Evolutionary conservation across 2,888 invertebrate genomes (phyloP), one percentile per base, ranked within the genome.

Genomic region (Steinernema scapterisci): DNA sequence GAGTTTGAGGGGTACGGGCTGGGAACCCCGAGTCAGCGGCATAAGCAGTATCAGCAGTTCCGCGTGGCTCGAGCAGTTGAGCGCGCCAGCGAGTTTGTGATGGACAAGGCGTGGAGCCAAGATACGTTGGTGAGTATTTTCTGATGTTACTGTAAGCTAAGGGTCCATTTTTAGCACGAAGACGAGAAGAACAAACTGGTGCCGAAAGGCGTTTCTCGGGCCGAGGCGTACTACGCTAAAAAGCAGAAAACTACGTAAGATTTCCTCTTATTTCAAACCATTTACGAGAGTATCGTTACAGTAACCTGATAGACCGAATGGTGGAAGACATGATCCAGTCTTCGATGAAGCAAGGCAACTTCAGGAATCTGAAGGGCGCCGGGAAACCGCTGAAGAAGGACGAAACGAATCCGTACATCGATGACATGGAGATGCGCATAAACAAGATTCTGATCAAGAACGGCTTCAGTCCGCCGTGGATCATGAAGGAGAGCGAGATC

Each of bases 251-350:
- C 93, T 0, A 92, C 93, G 89, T 92, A 89, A 76, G 83, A 1
- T 11, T 7, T 31, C 7, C 6, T 5, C n/a, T 48, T n/a, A 11
- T 63, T 13, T 16, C 13, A 16, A 31, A 63, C 16, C 2, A 2
- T 16, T 25, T 3, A 63, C 54, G 2, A n/a, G n/a, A n/a, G n/a
- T 5, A 9, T 54, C 1, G 5, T 54, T 63, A 63, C 63, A 78
- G 77, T 43, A 56, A 92, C 86, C 93, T 94, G 0, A 92, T 94
- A 83, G 95, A 95, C 79, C 91, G 95, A 73, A 89, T 95, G 0
- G 95, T 95, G 0, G 95, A 95, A 88, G 95, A 95, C 90, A 90
- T 94, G 77, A 95, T 95, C 80, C 94, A 94, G 84, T 94, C 95
- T 87, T 92, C 95, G 0, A 95, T 95, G 91, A 92, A 92, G 0